Conservation (phyloP, 2,888 invertebrate genomes). For the Elegia similella region DNA sequence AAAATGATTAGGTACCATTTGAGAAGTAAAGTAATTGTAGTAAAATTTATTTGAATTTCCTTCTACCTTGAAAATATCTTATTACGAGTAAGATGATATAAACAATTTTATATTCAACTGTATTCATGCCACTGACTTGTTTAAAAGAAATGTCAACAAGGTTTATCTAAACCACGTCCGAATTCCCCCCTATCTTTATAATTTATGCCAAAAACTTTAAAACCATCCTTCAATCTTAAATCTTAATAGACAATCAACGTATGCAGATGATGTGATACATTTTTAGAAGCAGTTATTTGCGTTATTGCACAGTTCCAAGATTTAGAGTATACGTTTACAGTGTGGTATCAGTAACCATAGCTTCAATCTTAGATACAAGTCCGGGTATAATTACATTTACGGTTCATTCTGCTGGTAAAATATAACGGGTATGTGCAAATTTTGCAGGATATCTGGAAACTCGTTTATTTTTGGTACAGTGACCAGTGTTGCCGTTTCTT, state of each 20-base stretch:
- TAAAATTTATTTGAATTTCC: too few relatives aligned
- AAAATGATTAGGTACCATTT: too few relatives aligned
- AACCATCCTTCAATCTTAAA: constrained; percentile 10
- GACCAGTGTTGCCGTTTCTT: not conserved
- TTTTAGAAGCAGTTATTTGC: constrained; percentile 22
- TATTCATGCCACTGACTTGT: not conserved
- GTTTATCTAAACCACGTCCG: not conserved
- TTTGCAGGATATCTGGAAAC: constrained; percentile 29
- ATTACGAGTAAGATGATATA: too few relatives aligned
- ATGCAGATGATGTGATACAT: constrained; percentile 23
- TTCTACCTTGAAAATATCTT: too few relatives aligned
- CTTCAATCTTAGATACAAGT: constrained; percentile 25
- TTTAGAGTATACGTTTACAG: constrained; percentile 23
- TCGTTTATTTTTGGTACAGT: not conserved
- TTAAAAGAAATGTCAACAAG: not conserved
- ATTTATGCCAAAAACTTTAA: not conserved
- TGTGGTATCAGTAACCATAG: constrained; percentile 21
- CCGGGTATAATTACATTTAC: constrained; percentile 30
- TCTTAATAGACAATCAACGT: constrained; percentile 3
- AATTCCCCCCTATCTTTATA: not conserved
- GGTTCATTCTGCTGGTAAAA: constrained; percentile 25
- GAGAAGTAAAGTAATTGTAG: too few relatives aligned
- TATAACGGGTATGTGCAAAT: constrained; percentile 36
- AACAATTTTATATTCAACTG: not conserved
- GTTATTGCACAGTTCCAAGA: constrained; percentile 23